Conservation (phyloP, 2,888 invertebrate genomes). For the Drosophila diplacantha region DNA sequence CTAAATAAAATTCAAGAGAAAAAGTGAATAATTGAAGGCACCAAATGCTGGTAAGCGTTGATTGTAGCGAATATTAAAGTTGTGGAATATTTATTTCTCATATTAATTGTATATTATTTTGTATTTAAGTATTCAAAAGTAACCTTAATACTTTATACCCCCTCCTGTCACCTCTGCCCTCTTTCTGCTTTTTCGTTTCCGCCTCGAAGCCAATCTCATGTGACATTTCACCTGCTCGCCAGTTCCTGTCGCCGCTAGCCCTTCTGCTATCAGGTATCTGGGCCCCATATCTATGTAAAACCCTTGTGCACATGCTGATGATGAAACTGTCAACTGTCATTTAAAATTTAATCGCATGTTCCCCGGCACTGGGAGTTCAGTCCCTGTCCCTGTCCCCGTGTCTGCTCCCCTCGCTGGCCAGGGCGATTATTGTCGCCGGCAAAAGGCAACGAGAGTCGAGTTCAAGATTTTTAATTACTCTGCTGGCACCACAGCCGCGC, state of each 20-base stretch:
- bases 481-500: slow-evolving; percentile 47
- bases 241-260: slow-evolving; percentile 51
- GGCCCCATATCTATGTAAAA: slow-evolving; percentile 37
- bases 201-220: slow-evolving; percentile 42
- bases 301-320: slow-evolving; percentile 50
- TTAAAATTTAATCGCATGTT: slow-evolving; percentile 68
- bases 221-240: slow-evolving; percentile 62
- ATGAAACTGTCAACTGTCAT: slow-evolving; percentile 72
- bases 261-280: slow-evolving; percentile 18
- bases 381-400: slow-evolving; percentile 29
- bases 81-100: too few relatives aligned
- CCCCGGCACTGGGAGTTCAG: slow-evolving; percentile 5
- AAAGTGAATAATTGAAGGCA: too few relatives aligned
- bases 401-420: slow-evolving; percentile 49
- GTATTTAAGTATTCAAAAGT: neutral
- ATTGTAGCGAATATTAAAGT: too few relatives aligned
- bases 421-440: slow-evolving; percentile 63
- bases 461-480: slow-evolving; percentile 58
- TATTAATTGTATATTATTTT: neutral
- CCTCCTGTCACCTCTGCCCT: neutral
- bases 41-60: too few relatives aligned
- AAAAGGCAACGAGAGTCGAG: slow-evolving; percentile 24
- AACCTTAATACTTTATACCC: neutral
- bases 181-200: slow-evolving; percentile 24
- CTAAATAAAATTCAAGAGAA: neutral